These are phyloP conservation scores for Octomys mimax DNA, from an alignment of 2,797 vertebrate genomes.

Conservation along the genomic window DNA sequence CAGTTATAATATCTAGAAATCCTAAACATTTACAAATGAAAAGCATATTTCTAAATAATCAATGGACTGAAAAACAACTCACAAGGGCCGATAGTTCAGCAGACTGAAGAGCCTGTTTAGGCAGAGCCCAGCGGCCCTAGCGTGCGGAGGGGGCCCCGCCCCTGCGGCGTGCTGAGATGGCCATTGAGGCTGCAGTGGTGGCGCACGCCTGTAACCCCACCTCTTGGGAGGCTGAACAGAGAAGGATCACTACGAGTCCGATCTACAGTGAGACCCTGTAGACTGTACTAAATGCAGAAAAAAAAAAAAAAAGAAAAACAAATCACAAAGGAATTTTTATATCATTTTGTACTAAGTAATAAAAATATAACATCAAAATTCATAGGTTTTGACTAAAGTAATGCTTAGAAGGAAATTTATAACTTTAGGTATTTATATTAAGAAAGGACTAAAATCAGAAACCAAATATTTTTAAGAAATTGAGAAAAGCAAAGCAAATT, in stretches of 20 bases:
- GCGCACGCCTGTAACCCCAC: too few relatives aligned
- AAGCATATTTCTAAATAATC: background rate
- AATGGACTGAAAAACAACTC: background rate
- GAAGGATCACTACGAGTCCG: too few relatives aligned
- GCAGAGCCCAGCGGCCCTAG: too few relatives aligned
- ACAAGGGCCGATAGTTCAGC: too few relatives aligned
- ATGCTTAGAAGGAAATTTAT: background rate
- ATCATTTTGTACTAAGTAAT: background rate
- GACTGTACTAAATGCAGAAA: too few relatives aligned
- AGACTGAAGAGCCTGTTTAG: too few relatives aligned
- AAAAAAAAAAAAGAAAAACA: background rate
- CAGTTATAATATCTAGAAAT: conserved; percentile 10
- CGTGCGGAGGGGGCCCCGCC: too few relatives aligned
- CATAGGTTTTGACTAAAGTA: background rate
- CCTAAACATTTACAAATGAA: conserved; percentile 23
- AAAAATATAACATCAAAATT: conserved; percentile 50
- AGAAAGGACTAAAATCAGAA: conserved; percentile 18
- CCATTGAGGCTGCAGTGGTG: too few relatives aligned
- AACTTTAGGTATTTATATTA: background rate
- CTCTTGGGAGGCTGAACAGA: too few relatives aligned
- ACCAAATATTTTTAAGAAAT: conserved; percentile 9
- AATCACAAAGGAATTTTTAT: background rate
- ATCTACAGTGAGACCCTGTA: too few relatives aligned
- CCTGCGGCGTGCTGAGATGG: too few relatives aligned
- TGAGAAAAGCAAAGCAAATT: background rate